Evolutionary conservation across 2,797 vertebrate species (phyloP), one percentile per base, ranked within the genome.

Genomic region (Sardinella longiceps): DNA sequence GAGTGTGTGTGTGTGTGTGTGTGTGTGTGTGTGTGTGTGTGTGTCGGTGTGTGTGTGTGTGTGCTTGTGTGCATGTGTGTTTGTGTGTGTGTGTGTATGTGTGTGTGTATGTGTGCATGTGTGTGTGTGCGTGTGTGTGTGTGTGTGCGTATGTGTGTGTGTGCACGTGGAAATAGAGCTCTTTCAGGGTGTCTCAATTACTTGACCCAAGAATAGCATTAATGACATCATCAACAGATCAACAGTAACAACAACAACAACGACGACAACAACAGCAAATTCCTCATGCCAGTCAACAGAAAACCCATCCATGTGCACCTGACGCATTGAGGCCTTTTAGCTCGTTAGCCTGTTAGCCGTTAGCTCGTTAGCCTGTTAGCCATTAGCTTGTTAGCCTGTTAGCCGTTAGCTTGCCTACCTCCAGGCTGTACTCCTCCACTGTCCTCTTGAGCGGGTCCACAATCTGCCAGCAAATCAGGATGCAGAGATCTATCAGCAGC

Each of bases 381-480:
- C 4, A 4, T 74, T 74, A 74, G 30, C 30, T n/a, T n/a, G n/a
- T n/a, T n/a, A n/a, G n/a, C n/a, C n/a, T 4, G 15, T 7, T 74
- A 74, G 66, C 33, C 25, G 12, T 4, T n/a, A n/a, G n/a, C 30
- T 33, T 20, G 91, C 97, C 89, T 90, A 98, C 98, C 98, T 99
- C 98, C 95, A 99, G 95, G 96, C 96, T 98, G 96, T 99, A 99
- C 87, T 97, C 95, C 94, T 99, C 98, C 90, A 98, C 98, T 0
- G 97, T 99, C 93, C 98, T 97, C 92, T 96, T 97, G 89, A 99
- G 96, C 18, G 98, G 98, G 92, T 99, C 98, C 91, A 99, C 98
- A 80, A 99, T 97, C 95, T 99, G 98, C 98, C 98, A 99, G 95
- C 97, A 99, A 94, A 99, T 99, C 90, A 99, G 95, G 94, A 99